Evolutionary conservation across 2,888 invertebrate species (phyloP), one percentile per base, ranked within the genome.

Genomic region (Steinernema hermaphroditum): DNA sequence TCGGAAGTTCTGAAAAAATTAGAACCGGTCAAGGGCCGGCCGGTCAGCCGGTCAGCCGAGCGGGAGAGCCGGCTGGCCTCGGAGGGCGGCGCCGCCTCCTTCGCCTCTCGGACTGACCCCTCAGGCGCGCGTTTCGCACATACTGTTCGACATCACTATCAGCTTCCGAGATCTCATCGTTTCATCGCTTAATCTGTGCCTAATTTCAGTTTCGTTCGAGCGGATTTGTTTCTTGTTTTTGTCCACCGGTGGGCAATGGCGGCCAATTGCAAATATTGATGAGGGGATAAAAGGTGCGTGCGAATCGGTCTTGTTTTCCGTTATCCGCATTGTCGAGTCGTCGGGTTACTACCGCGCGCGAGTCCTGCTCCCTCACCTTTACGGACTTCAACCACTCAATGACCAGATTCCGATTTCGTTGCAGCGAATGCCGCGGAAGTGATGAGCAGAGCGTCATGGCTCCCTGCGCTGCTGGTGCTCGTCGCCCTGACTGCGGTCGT

Each of bases 121-220:
- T 54, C 6, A 54, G 54, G 54, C 54, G 22, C 22, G 22, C 22
- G 27, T 6, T 6, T 27, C 24, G 4, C 54, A 27, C 49, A 14
- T 9, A 41, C 19, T 19, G 46, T 46, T 46, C 46, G 19, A 46
- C 46, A 54, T 22, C 54, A 22, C 8, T 54, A 54, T 54, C 54
- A 54, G 54, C 54, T 54, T 54, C 27, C 54, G 54, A 54, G 54
- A 54, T 54, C 54, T 54, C 54, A 24, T 54, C 54, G 14, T 54
- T 16, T 27, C 54, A 54, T 54, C 54, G 54, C 54, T 54, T 54
- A 54, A 54, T 54, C 54, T 54, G 54, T 54, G 54, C 54, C 54
- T 54, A 54, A 54, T 54, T 54, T 54, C 54, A 54, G 54, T 54
- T 54, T 54, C 54, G 54, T 54, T 54, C 27, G 54, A 54, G 54